phyloP scores from a whole-genome alignment of 2,888 invertebrate species.

The Rhagophthalmus giganteus region DNA sequence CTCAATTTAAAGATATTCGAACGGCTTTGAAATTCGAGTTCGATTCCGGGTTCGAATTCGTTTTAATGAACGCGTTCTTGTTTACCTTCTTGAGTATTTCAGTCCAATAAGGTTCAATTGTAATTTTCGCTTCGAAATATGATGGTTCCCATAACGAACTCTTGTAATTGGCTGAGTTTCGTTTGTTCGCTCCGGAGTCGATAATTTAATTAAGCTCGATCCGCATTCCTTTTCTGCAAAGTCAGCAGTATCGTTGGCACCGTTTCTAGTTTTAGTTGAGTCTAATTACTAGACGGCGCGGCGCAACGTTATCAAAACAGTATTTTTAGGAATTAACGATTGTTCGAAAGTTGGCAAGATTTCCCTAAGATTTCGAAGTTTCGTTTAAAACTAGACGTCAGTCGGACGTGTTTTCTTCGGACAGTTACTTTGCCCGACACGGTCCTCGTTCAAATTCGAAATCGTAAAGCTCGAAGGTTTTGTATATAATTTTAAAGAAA shows the following conservation, averaged over 20 bases:
- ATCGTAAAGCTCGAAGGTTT: not conserved
- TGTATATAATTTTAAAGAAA: conserved; percentile 4
- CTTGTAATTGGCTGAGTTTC: conserved; percentile 22
- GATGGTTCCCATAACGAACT: conserved; percentile 18
- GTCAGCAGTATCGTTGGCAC: conserved; percentile 15
- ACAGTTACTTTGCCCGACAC: too few species aligned
- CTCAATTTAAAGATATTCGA: too few species aligned
- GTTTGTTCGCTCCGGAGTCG: conserved; percentile 10
- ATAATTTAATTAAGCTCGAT: conserved; percentile 23
- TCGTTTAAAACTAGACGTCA: too few species aligned
- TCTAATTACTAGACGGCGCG: not conserved
- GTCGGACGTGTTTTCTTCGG: too few species aligned
- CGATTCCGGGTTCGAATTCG: not conserved
- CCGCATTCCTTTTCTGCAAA: conserved; percentile 8
- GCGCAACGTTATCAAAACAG: too few species aligned
- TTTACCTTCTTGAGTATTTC: conserved; percentile 15
- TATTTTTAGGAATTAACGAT: too few species aligned
- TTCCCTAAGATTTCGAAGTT: too few species aligned
- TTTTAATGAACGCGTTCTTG: conserved; percentile 3
- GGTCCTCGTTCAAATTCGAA: too few species aligned
- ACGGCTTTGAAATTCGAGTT: not conserved
- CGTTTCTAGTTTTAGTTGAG: not conserved
- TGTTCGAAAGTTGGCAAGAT: too few species aligned
- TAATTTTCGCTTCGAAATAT: conserved; percentile 14
- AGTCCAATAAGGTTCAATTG: conserved; percentile 14